These are phyloP conservation scores for Spheniscus humboldti DNA, from an alignment of 2,797 vertebrate genomes.

Conservation along the genomic window DNA sequence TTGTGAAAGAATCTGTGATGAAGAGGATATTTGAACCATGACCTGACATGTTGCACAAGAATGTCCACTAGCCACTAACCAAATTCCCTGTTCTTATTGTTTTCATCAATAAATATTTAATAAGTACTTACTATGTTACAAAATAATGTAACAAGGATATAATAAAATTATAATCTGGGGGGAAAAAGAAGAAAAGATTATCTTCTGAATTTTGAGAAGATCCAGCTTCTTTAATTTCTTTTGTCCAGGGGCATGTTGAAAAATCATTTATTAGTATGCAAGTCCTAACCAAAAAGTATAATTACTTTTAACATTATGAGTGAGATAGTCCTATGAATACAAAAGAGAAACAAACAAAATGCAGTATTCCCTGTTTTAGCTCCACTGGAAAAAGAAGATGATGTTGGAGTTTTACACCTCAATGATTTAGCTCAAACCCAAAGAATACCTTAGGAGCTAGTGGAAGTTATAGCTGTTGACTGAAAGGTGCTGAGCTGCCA, in stretches of 20 bases:
- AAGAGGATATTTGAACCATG: background rate
- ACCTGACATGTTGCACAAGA: background rate
- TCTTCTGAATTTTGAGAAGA: background rate
- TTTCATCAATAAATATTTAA: background rate
- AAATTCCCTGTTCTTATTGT: background rate
- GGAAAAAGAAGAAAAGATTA: background rate
- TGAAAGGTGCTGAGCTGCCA: background rate
- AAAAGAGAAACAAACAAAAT: background rate
- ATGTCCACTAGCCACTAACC: background rate
- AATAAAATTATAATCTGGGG: background rate
- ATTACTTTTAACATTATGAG: background rate
- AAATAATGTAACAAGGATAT: background rate
- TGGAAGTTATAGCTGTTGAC: background rate
- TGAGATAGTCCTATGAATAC: background rate
- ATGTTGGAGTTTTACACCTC: background rate
- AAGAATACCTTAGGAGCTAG: background rate
- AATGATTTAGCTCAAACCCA: background rate
- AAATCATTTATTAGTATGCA: background rate
- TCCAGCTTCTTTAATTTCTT: background rate
- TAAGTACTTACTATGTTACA: background rate
- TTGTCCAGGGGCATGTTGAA: background rate
- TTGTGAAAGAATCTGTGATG: background rate
- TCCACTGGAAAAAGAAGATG: background rate
- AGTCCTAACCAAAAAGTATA: background rate
- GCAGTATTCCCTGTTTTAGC: background rate